Percentiles rank a stretch among this genome's conserved stretches.
These are phyloP conservation scores for Bembecia ichneumoniformis DNA, from an alignment of 2,888 invertebrate species.

Conservation along the genomic window DNA sequence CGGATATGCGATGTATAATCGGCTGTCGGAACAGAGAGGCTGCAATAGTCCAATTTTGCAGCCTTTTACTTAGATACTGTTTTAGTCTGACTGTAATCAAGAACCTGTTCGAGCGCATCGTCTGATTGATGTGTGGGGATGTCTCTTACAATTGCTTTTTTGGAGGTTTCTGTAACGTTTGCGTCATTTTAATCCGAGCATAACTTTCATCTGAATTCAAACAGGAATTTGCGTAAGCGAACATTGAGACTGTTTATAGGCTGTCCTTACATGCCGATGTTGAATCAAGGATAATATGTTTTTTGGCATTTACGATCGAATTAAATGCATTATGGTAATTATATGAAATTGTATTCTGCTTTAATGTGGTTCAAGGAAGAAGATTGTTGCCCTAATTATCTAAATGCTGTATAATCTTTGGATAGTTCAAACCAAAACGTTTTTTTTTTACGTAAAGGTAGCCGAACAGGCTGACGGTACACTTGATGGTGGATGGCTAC, in stretches of 20 bases:
- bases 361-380: neutral
- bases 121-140: constrained; percentile 16
- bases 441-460: too few relatives aligned
- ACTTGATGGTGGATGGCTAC: too few relatives aligned
- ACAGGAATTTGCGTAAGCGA: neutral
- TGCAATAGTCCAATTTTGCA: constrained; percentile 72
- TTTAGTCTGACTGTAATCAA: constrained; percentile 44
- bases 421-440: too few relatives aligned
- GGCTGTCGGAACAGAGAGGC: constrained; percentile 61
- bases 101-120: constrained; percentile 40
- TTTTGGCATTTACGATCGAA: neutral
- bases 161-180: neutral
- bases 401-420: too few relatives aligned
- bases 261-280: neutral
- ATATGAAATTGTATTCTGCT: neutral
- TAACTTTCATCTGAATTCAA: neutral
- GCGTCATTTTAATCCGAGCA: neutral
- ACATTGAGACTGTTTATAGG: neutral
- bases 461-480: too few relatives aligned
- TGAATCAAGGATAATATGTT: neutral
- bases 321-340: neutral
- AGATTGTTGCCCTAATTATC: too few relatives aligned
- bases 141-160: constrained; percentile 11
- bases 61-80: constrained; percentile 68
- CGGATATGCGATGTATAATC: constrained; percentile 70